A percentile compares a stretch with the other conserved stretches of the same genome.
Conservation (phyloP, 2,797 vertebrate species). For the Girardinus metallicus region DNA sequence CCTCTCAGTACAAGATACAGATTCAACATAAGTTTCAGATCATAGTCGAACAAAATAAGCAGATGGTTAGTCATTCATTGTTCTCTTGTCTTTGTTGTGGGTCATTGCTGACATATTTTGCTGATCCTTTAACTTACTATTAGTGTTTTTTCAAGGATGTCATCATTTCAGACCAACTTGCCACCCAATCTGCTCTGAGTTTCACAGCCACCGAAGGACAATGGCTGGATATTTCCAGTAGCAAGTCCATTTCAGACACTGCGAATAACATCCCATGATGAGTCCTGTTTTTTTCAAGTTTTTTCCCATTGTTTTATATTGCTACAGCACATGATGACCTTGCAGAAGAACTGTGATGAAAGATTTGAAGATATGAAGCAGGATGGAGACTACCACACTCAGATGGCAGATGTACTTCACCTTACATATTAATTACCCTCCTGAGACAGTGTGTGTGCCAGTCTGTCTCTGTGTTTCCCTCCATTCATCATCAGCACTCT, state of each 20-base stretch:
- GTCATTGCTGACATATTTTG: neutral
- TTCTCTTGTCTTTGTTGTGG: neutral
- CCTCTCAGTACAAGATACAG: neutral
- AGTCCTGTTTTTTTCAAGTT: neutral
- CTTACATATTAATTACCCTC: slow-evolving; percentile 46
- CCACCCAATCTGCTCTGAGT: neutral
- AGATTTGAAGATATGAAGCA: neutral
- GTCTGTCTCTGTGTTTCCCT: slow-evolving; percentile 37
- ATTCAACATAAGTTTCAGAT: neutral
- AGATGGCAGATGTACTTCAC: neutral
- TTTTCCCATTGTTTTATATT: neutral
- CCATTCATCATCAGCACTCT: slow-evolving; percentile 54
- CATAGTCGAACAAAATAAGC: neutral
- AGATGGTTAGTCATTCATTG: neutral
- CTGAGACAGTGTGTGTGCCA: slow-evolving; percentile 46
- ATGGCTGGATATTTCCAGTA: neutral
- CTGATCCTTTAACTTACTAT: neutral
- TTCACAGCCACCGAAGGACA: neutral
- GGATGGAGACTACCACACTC: neutral
- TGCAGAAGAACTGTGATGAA: neutral
- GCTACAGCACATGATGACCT: neutral
- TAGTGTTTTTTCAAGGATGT: neutral
- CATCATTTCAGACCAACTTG: neutral
- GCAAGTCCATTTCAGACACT: neutral
- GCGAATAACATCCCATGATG: neutral